Conservation (phyloP, 2,888 invertebrate species). For the Apeira syringaria region DNA sequence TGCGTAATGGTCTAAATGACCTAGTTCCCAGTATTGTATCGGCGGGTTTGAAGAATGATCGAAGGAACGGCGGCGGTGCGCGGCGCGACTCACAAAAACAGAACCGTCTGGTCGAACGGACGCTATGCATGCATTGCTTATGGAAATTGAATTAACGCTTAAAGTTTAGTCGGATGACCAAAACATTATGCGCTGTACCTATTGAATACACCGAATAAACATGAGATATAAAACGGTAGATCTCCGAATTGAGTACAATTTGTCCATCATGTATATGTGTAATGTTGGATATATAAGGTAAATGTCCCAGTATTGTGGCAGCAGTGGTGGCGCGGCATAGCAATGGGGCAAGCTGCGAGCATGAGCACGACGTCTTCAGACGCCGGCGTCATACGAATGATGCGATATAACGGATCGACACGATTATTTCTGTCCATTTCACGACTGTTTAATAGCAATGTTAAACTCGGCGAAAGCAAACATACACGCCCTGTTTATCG, state of each 20-base stretch:
- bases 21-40: conserved; percentile 72
- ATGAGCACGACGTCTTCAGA: conserved; percentile 54
- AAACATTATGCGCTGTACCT: conserved; percentile 27
- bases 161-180: too few relatives aligned
- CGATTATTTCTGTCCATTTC: conserved; percentile 83
- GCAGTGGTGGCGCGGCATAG: conserved; percentile 59
- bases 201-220: conserved; percentile 22
- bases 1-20: conserved; percentile 49
- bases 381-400: conserved; percentile 78
- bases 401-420: conserved; percentile 79
- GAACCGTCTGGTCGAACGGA: conserved; percentile 60
- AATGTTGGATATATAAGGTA: conserved; percentile 60
- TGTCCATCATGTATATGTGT: conserved; percentile 46
- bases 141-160: too few relatives aligned
- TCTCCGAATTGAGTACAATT: conserved; percentile 36
- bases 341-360: conserved; percentile 53
- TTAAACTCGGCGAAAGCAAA: conserved; percentile 81
- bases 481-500: conserved; percentile 80
- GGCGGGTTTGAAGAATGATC: conserved; percentile 62
- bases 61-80: conserved; percentile 50
- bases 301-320: conserved; percentile 63
- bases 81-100: conserved; percentile 76
- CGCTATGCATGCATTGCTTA: conserved; percentile 46
- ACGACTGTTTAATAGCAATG: conserved; percentile 83
- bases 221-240: conserved; percentile 31